Conservation (phyloP, 2,797 vertebrate species). For the Nasua narica region DNA sequence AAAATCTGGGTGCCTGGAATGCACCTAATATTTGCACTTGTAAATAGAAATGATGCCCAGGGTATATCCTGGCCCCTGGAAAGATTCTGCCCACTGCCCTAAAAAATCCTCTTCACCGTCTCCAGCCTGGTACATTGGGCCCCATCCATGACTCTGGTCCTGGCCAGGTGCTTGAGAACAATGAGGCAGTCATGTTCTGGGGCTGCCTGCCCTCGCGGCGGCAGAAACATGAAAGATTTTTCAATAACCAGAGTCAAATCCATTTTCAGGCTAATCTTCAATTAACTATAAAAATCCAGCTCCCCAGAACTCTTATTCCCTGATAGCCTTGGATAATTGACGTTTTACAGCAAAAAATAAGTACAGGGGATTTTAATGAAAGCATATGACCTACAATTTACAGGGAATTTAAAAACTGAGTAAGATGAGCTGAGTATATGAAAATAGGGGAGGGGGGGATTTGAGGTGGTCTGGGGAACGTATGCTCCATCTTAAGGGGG, state of each 20-base stretch:
- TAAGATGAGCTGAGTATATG: not conserved
- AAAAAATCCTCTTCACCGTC: not conserved
- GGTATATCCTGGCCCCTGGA: not conserved
- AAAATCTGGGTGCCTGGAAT: not conserved
- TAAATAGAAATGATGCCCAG: not conserved
- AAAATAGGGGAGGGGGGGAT: not conserved
- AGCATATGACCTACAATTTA: conserved; percentile 18
- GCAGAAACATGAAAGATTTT: not conserved
- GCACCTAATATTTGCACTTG: not conserved
- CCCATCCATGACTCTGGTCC: not conserved
- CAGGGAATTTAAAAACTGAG: not conserved
- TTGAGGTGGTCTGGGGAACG: accelerated
- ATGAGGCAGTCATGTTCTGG: not conserved
- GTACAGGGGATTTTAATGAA: conserved; percentile 36
- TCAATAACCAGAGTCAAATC: conserved; percentile 11
- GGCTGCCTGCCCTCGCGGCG: not conserved
- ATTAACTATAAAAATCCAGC: conserved; percentile 44
- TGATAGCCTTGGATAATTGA: conserved; percentile 30
- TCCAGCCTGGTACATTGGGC: not conserved
- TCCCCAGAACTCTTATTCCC: not conserved
- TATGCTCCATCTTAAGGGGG: accelerated
- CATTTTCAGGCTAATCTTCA: conserved; percentile 39
- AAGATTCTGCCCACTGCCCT: not conserved
- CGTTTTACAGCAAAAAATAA: conserved; percentile 48
- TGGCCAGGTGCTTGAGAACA: not conserved